phyloP scores from a whole-genome alignment of 2,113 vertebrate species.

The Coreoperca whiteheadi region DNA sequence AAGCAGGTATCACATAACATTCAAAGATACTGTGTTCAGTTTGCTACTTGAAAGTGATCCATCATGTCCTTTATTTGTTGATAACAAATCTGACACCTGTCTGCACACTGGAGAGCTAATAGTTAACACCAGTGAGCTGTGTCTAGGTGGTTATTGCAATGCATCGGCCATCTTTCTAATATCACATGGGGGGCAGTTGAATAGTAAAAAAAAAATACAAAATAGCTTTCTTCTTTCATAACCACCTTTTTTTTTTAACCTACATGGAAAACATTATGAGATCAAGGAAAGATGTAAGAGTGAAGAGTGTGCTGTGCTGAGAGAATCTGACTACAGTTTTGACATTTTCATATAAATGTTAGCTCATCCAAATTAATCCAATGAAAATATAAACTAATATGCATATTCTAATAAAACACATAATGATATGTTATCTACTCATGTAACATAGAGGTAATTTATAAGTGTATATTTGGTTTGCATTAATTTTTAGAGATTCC shows the following conservation, averaged over 20 bases:
- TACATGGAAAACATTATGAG: constrained; percentile 5
- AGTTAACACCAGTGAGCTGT: constrained; percentile 7
- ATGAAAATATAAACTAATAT: neutral
- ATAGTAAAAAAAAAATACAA: neutral
- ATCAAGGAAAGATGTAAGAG: neutral
- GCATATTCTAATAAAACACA: neutral
- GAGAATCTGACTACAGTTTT: no score
- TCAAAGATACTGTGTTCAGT: neutral
- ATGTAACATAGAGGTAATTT: neutral
- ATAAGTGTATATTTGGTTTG: neutral
- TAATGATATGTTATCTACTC: neutral
- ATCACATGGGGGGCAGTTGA: neutral
- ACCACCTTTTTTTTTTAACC: constrained; percentile 4
- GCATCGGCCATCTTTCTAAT: neutral
- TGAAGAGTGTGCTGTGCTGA: neutral
- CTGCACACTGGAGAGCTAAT: neutral
- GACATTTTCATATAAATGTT: neutral
- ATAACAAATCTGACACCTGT: constrained; percentile 13
- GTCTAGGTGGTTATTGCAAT: constrained; percentile 1
- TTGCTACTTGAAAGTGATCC: neutral
- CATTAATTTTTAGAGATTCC: neutral
- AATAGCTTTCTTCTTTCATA: constrained; percentile 11
- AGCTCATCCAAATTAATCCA: neutral
- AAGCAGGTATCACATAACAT: neutral
- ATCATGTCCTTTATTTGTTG: neutral